A percentile compares a stretch with the other conserved stretches of the same genome.
Evolutionary conservation across 2,888 invertebrate genomes (phyloP).

Genomic region (Cephus sareptanus): DNA sequence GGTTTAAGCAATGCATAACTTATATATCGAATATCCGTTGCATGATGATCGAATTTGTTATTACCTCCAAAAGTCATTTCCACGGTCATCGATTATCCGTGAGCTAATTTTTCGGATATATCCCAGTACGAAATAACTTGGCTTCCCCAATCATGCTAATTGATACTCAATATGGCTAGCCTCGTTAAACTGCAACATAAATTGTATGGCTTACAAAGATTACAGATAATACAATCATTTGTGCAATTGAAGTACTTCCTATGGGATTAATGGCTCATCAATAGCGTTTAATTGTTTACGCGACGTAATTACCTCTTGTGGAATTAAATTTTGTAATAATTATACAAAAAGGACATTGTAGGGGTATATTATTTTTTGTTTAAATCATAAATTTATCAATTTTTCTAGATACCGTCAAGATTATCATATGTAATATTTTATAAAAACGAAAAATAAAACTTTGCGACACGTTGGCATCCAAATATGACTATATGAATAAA

Average conservation of each 20-base stretch:
- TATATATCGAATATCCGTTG: not conserved
- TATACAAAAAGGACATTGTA: not conserved
- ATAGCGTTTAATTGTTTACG: not conserved
- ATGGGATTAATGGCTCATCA: not conserved
- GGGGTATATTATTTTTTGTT: not conserved
- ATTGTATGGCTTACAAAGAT: no score
- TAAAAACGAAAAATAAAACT: not conserved
- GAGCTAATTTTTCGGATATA: not conserved
- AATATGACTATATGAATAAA: not conserved
- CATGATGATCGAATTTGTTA: not conserved
- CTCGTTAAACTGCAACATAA: no score
- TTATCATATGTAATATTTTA: not conserved
- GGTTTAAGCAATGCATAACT: not conserved
- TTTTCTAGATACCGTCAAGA: not conserved
- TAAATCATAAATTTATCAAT: not conserved
- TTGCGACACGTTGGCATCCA: not conserved
- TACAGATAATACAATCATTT: no score
- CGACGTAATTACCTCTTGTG: no score
- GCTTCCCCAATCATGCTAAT: not conserved
- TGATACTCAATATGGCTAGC: not conserved
- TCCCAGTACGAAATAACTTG: not conserved
- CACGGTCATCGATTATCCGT: not conserved
- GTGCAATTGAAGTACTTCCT: not conserved
- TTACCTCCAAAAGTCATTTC: not conserved
- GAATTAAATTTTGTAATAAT: not conserved